Percentiles rank a stretch among this genome's conserved stretches.
Conservation (phyloP, 1,140 invertebrate species). For the Drosophila setifemur region DNA sequence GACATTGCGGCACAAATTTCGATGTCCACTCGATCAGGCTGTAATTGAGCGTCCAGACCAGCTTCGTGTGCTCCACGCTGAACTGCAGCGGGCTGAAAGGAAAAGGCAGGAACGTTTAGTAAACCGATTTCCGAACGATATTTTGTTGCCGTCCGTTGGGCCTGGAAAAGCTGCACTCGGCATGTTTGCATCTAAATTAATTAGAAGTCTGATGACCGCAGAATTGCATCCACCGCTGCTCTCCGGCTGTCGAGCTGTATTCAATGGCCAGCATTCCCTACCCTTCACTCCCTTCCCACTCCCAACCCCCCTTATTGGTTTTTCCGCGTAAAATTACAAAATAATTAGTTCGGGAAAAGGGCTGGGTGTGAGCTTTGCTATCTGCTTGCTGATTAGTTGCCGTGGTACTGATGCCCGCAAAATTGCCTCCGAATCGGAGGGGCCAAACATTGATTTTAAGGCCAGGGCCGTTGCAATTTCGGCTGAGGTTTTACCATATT, state of each 20-base stretch:
- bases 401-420: conserved; percentile 8
- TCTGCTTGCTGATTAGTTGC: conserved; percentile 55
- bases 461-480: conserved; percentile 22
- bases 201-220: conserved; percentile 52
- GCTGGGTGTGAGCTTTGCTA: not conserved
- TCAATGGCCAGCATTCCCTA: conserved; percentile 9
- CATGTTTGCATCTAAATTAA: conserved; percentile 56
- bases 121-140: conserved; percentile 8
- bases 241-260: conserved; percentile 6
- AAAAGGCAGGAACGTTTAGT: conserved; percentile 1
- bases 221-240: conserved; percentile 28
- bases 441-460: conserved; percentile 35
- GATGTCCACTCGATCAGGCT: conserved; percentile 83
- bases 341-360: conserved; percentile 58
- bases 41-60: conserved; percentile 77
- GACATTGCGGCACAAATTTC: conserved; percentile 81
- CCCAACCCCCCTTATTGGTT: not conserved
- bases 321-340: conserved; percentile 60
- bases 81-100: conserved; percentile 62
- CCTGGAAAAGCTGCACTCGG: not conserved
- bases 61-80: conserved; percentile 68
- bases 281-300: not conserved
- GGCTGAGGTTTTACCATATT: conserved; percentile 48
- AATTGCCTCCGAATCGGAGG: conserved; percentile 7
- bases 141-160: too few relatives aligned